Evolutionary conservation across 1,140 invertebrate species (phyloP).

Genomic region (Limonius californicus): DNA sequence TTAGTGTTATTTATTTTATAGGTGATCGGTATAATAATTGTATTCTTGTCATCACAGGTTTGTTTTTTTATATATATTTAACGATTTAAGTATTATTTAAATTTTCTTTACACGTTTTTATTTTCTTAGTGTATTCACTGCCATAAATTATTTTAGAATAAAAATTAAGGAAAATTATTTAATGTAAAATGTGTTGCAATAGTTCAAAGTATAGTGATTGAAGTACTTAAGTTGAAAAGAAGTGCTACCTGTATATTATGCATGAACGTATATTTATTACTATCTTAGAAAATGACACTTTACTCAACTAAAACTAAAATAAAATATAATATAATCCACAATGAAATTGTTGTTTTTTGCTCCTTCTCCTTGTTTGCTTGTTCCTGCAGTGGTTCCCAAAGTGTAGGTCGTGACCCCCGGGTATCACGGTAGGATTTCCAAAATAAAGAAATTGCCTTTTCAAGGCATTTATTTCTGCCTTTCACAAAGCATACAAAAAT

Average conservation of each 20-base stretch:
- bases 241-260: background rate
- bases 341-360: slow-evolving; percentile 67
- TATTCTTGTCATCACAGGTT: background rate
- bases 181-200: too few species aligned
- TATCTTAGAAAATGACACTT: slow-evolving; percentile 1
- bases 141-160: background rate
- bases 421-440: too few species aligned
- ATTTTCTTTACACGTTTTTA: slow-evolving; percentile 1
- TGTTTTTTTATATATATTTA: too few species aligned
- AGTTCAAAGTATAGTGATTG: too few species aligned
- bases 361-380: slow-evolving; percentile 91
- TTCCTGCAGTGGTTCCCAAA: too few species aligned
- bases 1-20: slow-evolving; percentile 1
- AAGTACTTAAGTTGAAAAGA: too few species aligned
- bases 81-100: background rate
- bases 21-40: background rate
- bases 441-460: too few species aligned
- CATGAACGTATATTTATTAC: slow-evolving; percentile 8
- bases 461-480: too few species aligned
- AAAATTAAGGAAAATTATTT: too few species aligned
- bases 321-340: background rate
- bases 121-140: background rate
- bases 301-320: background rate
- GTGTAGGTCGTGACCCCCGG: too few species aligned
- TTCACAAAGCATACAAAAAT: too few species aligned